phyloP scores from a whole-genome alignment of 92 coral and sea anemone species.

The Zoanthus sociatus region DNA sequence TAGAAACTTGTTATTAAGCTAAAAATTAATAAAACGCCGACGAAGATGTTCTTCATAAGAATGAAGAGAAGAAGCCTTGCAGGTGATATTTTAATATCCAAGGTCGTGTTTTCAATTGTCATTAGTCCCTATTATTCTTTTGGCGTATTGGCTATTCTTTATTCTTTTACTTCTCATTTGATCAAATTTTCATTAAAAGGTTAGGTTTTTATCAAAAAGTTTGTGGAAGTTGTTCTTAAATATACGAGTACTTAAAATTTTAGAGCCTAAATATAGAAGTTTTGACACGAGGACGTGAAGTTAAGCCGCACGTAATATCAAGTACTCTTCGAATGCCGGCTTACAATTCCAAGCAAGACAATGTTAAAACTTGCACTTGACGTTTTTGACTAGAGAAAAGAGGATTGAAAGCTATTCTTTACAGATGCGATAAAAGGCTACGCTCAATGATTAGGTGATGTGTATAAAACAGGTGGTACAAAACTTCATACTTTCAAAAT shows the following conservation, averaged over 20 bases:
- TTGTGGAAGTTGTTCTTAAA: constrained; percentile 7
- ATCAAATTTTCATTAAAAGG: constrained; percentile 6
- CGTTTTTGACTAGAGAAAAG: neutral
- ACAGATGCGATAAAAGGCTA: constrained; percentile 22
- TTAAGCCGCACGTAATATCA: neutral
- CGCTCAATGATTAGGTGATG: constrained; percentile 33
- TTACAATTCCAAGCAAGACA: constrained; percentile 4
- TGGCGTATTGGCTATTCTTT: constrained; percentile 25
- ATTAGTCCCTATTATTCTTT: constrained; percentile 42
- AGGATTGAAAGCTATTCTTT: constrained; percentile 16
- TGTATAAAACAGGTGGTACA: constrained; percentile 23
- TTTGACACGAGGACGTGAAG: constrained; percentile 1
- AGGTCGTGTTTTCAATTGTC: constrained; percentile 30
- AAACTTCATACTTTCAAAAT: constrained; percentile 9
- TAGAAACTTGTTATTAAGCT: constrained; percentile 29
- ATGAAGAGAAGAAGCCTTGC: constrained; percentile 34
- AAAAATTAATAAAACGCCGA: constrained; percentile 29
- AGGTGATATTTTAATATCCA: constrained; percentile 50
- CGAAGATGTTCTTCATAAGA: constrained; percentile 39
- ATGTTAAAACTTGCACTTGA: constrained; percentile 4
- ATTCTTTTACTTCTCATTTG: constrained; percentile 18
- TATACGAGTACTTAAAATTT: constrained; percentile 9
- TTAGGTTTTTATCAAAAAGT: neutral
- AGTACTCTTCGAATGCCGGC: constrained; percentile 14
- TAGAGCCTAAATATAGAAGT: constrained; percentile 4